Conservation (phyloP, 2,888 invertebrate species). For the Leptopilina drosophilae region DNA sequence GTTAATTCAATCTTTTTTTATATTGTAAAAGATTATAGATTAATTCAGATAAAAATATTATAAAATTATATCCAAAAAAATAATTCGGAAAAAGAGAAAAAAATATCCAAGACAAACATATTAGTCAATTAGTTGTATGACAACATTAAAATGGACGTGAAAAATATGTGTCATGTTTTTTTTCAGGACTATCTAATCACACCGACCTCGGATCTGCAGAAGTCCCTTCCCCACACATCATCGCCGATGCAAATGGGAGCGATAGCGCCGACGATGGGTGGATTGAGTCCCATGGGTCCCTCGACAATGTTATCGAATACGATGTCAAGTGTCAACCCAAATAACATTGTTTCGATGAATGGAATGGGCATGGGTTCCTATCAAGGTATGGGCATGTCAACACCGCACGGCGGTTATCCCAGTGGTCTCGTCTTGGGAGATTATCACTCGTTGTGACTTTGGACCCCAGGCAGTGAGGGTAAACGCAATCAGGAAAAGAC, state of each 20-base stretch:
- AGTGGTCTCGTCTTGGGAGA: conserved; percentile 74
- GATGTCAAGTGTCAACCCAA: conserved; percentile 74
- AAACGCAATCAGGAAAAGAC: conserved; percentile 74
- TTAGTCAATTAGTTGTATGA: too few species aligned
- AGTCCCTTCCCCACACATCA: conserved; percentile 74
- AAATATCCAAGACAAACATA: too few species aligned
- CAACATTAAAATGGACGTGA: neutral
- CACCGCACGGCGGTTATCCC: conserved; percentile 71
- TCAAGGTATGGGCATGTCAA: conserved; percentile 75
- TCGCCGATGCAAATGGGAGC: conserved; percentile 75
- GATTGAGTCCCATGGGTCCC: conserved; percentile 74
- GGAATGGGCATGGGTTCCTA: conserved; percentile 75
- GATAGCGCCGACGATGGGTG: conserved; percentile 74
- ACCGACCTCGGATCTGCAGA: conserved; percentile 73
- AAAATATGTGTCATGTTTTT: conserved; percentile 30
- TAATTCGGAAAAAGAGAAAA: too few species aligned
- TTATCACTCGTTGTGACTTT: conserved; percentile 76
- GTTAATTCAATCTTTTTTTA: too few species aligned
- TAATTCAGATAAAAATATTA: too few species aligned
- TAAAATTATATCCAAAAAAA: too few species aligned
- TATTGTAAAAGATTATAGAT: too few species aligned
- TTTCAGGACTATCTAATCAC: conserved; percentile 74
- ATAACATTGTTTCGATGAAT: conserved; percentile 76
- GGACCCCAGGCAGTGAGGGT: conserved; percentile 71
- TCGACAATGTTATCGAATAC: conserved; percentile 73